Evolutionary conservation across 2,113 vertebrate genomes (phyloP), one percentile per base, ranked within the genome.

Genomic region (Cromileptes altivelis): DNA sequence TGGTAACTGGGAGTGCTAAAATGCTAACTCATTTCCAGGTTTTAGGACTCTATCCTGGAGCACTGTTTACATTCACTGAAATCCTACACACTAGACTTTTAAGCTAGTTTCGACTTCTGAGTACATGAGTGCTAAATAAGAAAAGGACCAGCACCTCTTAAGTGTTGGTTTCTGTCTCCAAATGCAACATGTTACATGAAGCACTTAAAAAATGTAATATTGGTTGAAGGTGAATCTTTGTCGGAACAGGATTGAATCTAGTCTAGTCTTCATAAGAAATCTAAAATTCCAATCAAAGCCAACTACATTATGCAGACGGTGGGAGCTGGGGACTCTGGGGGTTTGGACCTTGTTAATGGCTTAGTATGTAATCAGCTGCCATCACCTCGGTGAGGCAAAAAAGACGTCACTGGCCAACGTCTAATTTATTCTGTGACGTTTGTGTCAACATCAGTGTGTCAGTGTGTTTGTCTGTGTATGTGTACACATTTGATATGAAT

Each of bases 371-470:
- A 81, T 87, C 68, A 71, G 78, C 62, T 57, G 47, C 33, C 13
- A 68, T 88, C 45, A 61, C 70, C 71, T 58, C 47, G 53, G 77
- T 65, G 70, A 81, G 15, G 71, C 19, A 72, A 45, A 40, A 71
- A 12, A 60, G 40, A 78, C 37, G 47, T 77, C 72, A 71, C 67
- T 21, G 33, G 60, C 58, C 69, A 61, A 57, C 72, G 50, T 62
- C 18, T 49, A 30, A 72, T 57, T 76, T 50, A 63, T 76, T 76
- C 21, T 61, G 50, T 69, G 69, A 77, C 19, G 25, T 49, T 62
- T 71, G 30, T 14, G 55, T 73, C 78, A 77, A 72, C 75, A 67
- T 71, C 61, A 67, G 25, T 56, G 47, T 40, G 64, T 40, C 53
- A 40, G 58, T 57, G n/a, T 53, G 57, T 47, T 14, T 62, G 25